phyloP scores from a whole-genome alignment of 2,113 vertebrate genomes.

The Anoura caudifer region DNA sequence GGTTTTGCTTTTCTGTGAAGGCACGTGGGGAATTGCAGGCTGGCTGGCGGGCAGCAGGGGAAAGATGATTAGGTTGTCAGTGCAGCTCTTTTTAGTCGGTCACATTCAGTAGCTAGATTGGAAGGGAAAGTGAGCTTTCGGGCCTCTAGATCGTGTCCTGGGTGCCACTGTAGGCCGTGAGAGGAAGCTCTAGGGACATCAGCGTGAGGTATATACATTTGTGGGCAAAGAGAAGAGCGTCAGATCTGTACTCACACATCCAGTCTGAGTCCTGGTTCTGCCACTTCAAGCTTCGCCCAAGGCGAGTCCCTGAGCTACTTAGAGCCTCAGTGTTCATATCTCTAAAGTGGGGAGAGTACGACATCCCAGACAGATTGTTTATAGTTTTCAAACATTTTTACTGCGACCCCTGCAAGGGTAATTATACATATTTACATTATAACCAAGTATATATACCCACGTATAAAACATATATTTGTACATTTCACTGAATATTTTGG shows the following conservation, averaged over 20 bases:
- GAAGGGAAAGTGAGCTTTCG: neutral
- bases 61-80: neutral
- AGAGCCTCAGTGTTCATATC: neutral
- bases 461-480: neutral
- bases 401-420: neutral
- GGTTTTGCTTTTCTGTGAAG: neutral
- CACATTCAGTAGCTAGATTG: neutral
- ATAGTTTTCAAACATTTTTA: neutral
- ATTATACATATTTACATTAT: neutral
- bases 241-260: neutral
- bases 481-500: neutral
- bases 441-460: neutral
- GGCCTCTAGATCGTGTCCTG: neutral
- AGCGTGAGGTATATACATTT: fast-evolving
- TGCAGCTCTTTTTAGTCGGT: neutral
- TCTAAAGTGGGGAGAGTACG: neutral
- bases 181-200: neutral
- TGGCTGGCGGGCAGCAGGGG: neutral
- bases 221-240: neutral
- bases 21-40: neutral
- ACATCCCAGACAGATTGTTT: neutral
- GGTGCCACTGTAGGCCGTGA: neutral
- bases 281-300: neutral
- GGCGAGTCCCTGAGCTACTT: neutral
- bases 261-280: neutral